Evolutionary conservation across 92 coral and sea anemone species (phyloP), one percentile per base, ranked within the genome.

Genomic region (Siderastrea radians): DNA sequence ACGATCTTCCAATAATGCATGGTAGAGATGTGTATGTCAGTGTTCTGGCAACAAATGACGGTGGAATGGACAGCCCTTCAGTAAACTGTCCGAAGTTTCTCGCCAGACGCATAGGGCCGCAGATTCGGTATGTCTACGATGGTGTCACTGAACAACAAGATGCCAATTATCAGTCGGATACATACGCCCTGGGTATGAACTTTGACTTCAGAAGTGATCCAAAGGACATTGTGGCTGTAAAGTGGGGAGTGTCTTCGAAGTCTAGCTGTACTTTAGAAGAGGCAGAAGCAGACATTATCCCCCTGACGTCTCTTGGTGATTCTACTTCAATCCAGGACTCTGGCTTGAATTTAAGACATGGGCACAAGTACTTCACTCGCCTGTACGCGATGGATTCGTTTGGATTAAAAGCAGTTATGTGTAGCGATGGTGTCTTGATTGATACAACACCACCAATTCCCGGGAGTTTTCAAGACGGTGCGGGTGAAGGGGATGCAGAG

Each of bases 391-490:
- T 92, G 77, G 94, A 97, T 74, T 85, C 78, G 16, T 13, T 95
- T 80, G 99, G 98, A 16, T 78, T 97, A 51, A 84, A 92, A 59
- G 91, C 97, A 46, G 92, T 97, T 0, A 94, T 96, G 95, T 97
- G 99, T 48, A 95, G 99, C 68, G 85, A 97, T 87, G 99, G 99
- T 38, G 75, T 97, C 59, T 70, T 83, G 54, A 84, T 97, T 53
- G 99, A 97, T 79, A 97, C 93, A 9, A 95, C 98, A 2, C 98
- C 97, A 5, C 99, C 99, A 2, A 12, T 88, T 45, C 84, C 97
- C 43, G 96, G 96, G 7, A 63, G 79, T 53, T 78, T 94, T 17
- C 89, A 76, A 63, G 98, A 90, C 72, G 98, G 98, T 17, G 87
- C 87, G 4, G 96, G 91, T 17, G 68, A 83, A 46, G 77, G 48